Conservation (phyloP, 2,888 invertebrate species). For the Zaprionus obscuricornis region DNA sequence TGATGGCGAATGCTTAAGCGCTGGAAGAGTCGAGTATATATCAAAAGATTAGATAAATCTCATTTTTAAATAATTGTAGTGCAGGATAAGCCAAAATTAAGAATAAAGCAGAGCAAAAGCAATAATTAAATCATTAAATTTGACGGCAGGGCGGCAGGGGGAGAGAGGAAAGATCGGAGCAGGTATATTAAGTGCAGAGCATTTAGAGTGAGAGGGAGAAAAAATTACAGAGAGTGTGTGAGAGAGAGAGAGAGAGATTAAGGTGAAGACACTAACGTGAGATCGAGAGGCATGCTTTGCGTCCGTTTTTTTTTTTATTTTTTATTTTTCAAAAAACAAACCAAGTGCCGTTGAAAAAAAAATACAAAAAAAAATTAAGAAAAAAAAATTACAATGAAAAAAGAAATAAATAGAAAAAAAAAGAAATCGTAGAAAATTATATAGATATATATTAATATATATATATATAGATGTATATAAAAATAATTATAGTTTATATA, state of each 20-base stretch:
- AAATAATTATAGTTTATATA: too few species aligned
- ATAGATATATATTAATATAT: too few species aligned
- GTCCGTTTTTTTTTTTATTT: slow-evolving; percentile 52
- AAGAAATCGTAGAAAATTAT: neutral
- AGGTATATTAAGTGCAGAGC: slow-evolving; percentile 4
- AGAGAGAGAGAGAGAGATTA: slow-evolving; percentile 19
- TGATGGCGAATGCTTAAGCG: slow-evolving; percentile 97
- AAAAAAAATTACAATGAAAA: slow-evolving; percentile 13
- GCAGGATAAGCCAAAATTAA: neutral
- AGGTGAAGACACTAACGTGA: slow-evolving; percentile 59
- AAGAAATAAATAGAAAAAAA: slow-evolving; percentile 12
- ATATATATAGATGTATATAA: too few species aligned
- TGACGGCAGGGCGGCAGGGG: too few species aligned
- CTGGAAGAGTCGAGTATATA: too few species aligned
- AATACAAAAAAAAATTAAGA: slow-evolving; percentile 9
- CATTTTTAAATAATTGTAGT: slow-evolving; percentile 21
- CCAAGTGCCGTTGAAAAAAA: slow-evolving; percentile 36
- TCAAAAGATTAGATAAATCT: slow-evolving; percentile 14
- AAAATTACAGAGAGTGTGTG: slow-evolving; percentile 28
- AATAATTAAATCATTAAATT: too few species aligned
- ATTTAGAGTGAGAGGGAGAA: slow-evolving; percentile 13
- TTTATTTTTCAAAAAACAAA: slow-evolving; percentile 30
- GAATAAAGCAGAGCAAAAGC: too few species aligned
- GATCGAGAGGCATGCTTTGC: slow-evolving; percentile 68
- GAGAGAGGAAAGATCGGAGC: too few species aligned